Evolutionary conservation across 2,113 vertebrate genomes (phyloP).

Genomic region (Eurystomus gularis): DNA sequence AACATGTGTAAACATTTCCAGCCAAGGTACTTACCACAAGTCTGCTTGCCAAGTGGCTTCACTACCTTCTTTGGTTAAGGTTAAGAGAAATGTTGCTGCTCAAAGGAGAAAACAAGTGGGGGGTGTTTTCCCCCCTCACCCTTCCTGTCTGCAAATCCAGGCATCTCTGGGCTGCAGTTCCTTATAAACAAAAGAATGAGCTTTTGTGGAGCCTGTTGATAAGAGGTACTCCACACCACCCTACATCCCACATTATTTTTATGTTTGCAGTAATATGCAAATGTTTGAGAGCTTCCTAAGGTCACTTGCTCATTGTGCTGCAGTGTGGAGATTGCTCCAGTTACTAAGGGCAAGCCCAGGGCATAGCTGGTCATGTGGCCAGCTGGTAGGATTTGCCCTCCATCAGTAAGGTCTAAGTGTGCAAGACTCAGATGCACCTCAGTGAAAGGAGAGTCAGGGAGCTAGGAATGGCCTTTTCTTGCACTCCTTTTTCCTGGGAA

Average conservation of each 20-base stretch:
- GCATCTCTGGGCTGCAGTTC: constrained; percentile 37
- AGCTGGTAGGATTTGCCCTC: neutral
- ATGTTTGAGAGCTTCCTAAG: neutral
- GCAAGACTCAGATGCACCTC: neutral
- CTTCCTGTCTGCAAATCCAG: constrained; percentile 59
- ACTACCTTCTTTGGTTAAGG: constrained; percentile 27
- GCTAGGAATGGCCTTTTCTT: neutral
- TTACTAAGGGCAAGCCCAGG: neutral
- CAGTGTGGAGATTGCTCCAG: neutral
- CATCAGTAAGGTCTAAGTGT: neutral
- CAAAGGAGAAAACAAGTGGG: constrained; percentile 44
- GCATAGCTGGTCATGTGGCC: neutral
- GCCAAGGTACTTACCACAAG: constrained; percentile 1
- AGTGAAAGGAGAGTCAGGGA: neutral
- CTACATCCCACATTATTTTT: neutral
- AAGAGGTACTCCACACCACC: neutral
- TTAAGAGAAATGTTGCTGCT: constrained; percentile 47
- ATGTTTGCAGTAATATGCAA: neutral
- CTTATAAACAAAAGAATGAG: constrained; percentile 50
- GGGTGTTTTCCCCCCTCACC: constrained; percentile 53
- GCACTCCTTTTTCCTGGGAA: neutral
- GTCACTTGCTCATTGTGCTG: neutral
- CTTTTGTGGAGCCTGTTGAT: constrained; percentile 62
- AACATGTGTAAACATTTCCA: constrained; percentile 22
- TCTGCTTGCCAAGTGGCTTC: constrained; percentile 35